A percentile compares a stretch with the other conserved stretches of the same genome.
phyloP scores from a whole-genome alignment of 2,113 vertebrate genomes.

The Actinemys pallida region DNA sequence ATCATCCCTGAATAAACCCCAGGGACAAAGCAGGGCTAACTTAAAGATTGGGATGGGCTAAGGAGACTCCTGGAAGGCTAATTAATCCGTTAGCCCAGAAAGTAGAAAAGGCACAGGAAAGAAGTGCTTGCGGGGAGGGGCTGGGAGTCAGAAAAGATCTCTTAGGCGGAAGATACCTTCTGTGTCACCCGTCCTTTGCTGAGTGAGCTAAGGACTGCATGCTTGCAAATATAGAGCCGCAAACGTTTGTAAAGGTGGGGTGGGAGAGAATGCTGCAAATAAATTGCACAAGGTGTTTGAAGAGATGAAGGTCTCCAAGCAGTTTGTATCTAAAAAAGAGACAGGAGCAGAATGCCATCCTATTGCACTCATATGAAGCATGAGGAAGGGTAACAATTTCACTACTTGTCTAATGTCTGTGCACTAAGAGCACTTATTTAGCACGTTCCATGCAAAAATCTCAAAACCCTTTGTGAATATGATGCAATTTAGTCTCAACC shows the following conservation, averaged over 20 bases:
- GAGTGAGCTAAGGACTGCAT: neutral
- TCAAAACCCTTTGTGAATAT: neutral
- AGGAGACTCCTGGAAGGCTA: neutral
- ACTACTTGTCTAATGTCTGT: neutral
- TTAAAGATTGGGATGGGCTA: neutral
- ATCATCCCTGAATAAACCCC: neutral
- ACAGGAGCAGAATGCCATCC: neutral
- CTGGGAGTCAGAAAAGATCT: neutral
- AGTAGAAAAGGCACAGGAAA: neutral
- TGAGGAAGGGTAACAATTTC: neutral
- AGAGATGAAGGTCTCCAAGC: neutral
- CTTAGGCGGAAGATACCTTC: neutral
- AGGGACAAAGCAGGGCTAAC: neutral
- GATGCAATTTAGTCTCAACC: neutral
- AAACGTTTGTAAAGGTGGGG: neutral
- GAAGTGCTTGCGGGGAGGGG: neutral
- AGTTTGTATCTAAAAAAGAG: neutral
- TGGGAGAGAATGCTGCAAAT: neutral
- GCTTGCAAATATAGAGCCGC: neutral
- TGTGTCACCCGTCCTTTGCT: neutral
- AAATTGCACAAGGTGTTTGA: neutral
- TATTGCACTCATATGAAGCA: neutral
- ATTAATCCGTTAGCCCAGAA: neutral
- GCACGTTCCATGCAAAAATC: neutral
- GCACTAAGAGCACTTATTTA: neutral